phyloP scores from a whole-genome alignment of 2,888 invertebrate species.

The Agrochola lychnidis region DNA sequence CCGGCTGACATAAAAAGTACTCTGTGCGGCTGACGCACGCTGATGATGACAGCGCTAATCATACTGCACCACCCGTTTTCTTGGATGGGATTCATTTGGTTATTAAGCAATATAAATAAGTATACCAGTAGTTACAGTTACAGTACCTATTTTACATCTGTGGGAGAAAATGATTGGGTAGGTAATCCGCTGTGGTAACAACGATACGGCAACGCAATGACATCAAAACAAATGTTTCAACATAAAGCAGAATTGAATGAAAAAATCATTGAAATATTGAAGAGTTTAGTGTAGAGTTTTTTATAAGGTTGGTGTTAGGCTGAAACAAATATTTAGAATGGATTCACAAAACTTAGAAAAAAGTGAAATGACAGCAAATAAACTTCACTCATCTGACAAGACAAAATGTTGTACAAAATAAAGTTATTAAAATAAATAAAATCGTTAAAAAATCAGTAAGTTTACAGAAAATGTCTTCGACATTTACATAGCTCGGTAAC shows the following conservation, averaged over 20 bases:
- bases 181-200: neutral
- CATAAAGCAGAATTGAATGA: neutral
- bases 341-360: neutral
- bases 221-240: neutral
- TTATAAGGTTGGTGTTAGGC: constrained; percentile 38
- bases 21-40: constrained; percentile 67
- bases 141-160: neutral
- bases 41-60: constrained; percentile 69
- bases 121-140: constrained; percentile 8
- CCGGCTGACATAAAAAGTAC: constrained; percentile 45
- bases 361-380: constrained; percentile 27
- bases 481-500: constrained; percentile 28
- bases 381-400: constrained; percentile 31
- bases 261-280: neutral
- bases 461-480: constrained; percentile 45
- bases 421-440: constrained; percentile 33
- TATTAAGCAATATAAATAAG: constrained; percentile 29
- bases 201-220: no score
- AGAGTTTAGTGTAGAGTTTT: neutral
- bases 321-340: neutral
- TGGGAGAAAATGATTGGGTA: neutral
- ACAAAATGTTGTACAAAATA: constrained; percentile 40
- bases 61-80: constrained; percentile 44
- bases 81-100: constrained; percentile 22
- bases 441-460: constrained; percentile 17